Evolutionary conservation across 2,113 vertebrate species (phyloP).

Genomic region (Tilapia sparmanii): DNA sequence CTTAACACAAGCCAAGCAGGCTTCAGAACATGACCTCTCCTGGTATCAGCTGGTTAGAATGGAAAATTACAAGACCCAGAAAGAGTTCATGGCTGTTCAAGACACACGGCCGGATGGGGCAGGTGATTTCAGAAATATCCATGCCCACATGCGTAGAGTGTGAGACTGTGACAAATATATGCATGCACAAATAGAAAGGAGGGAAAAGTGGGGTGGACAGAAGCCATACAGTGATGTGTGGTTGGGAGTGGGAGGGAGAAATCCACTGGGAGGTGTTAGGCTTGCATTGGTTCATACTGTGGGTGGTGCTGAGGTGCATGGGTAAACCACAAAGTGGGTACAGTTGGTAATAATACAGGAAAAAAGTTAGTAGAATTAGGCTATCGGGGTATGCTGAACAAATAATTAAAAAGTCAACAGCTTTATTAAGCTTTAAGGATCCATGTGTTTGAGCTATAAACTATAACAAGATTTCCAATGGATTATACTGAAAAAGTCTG

Average conservation of each 20-base stretch:
- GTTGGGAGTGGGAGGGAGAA: neutral
- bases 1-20: neutral
- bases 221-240: neutral
- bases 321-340: neutral
- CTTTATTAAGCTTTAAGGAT: neutral
- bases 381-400: neutral
- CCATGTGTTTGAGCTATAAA: neutral
- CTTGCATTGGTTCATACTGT: conserved; percentile 51
- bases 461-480: neutral
- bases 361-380: neutral
- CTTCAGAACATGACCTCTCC: neutral
- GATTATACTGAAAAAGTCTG: neutral
- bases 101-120: neutral
- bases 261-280: conserved; percentile 25
- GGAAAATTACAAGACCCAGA: conserved; percentile 43
- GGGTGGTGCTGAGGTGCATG: conserved; percentile 43
- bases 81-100: neutral
- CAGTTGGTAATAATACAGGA: neutral
- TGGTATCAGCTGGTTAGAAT: conserved; percentile 19
- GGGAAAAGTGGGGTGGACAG: neutral
- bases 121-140: conserved; percentile 7
- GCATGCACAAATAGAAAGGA: neutral
- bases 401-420: neutral
- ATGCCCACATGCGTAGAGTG: neutral
- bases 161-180: conserved; percentile 6